A percentile compares a stretch with the other conserved stretches of the same genome.
These are phyloP conservation scores for Rhegmatorhina hoffmannsi DNA, from an alignment of 2,113 vertebrate species.

Conservation along the genomic window DNA sequence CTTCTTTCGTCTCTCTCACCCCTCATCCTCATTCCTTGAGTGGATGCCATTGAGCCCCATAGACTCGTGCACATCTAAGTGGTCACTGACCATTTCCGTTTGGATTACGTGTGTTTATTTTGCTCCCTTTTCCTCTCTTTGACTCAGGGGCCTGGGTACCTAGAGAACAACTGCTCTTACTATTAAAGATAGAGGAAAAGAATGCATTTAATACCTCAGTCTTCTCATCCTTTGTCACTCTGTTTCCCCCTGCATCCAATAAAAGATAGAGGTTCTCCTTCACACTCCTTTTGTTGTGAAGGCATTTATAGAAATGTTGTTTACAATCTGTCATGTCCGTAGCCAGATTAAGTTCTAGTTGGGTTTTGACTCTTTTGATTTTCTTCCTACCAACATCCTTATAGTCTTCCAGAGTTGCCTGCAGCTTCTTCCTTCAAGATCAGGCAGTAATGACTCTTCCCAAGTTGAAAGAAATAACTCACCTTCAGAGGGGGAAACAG, in stretches of 20 bases:
- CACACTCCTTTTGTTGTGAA: background rate
- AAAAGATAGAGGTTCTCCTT: background rate
- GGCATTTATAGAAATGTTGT: background rate
- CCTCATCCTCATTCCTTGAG: fast-evolving
- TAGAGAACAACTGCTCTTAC: background rate
- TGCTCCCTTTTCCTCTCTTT: background rate
- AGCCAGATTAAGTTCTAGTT: background rate
- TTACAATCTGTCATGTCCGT: background rate
- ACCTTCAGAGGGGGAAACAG: background rate
- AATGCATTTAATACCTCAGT: background rate
- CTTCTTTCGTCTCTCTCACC: background rate
- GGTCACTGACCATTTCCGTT: background rate
- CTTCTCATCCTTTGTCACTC: background rate
- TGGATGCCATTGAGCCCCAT: background rate
- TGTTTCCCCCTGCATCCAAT: background rate
- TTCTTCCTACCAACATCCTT: background rate
- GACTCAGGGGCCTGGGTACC: background rate
- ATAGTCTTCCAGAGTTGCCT: background rate
- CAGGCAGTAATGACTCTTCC: background rate
- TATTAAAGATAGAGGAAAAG: background rate
- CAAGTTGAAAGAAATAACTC: background rate
- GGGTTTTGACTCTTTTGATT: background rate
- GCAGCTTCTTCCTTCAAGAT: background rate
- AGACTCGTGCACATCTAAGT: background rate
- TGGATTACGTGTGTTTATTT: background rate